Percentiles rank a stretch among this genome's conserved stretches.
These are phyloP conservation scores for Perccottus glenii DNA, from an alignment of 2,113 vertebrate species.

Conservation along the genomic window DNA sequence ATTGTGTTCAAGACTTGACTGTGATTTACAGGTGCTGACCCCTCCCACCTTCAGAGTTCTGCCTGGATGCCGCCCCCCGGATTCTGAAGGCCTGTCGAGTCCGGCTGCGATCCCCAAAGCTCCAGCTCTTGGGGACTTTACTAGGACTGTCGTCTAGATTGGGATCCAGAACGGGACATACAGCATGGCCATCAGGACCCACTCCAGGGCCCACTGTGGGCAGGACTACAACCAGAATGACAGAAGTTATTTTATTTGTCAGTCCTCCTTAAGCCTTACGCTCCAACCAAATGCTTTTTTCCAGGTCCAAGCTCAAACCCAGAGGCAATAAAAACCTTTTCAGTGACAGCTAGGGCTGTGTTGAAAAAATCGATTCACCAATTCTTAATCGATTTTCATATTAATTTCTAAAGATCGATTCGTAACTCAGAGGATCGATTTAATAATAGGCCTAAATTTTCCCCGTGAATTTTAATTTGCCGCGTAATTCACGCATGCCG, in stretches of 20 bases:
- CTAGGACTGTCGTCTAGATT: constrained; percentile 93
- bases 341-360: no score
- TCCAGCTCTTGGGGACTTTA: constrained; percentile 97
- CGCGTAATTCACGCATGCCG: no score
- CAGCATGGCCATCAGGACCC: constrained; percentile 67
- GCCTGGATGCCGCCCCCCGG: constrained; percentile 89
- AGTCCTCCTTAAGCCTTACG: neutral
- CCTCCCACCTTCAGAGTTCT: constrained; percentile 93
- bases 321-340: neutral
- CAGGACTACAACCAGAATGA: constrained; percentile 16
- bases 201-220: constrained; percentile 31
- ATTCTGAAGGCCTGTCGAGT: constrained; percentile 91
- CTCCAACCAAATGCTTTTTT: neutral
- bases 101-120: constrained; percentile 91
- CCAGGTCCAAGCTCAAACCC: constrained; percentile 1
- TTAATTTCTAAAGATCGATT: no score
- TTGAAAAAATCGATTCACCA: no score
- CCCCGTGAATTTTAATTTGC: no score
- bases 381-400: no score
- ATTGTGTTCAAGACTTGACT: neutral
- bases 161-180: constrained; percentile 91
- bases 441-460: no score
- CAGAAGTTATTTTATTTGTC: neutral
- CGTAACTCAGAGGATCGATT: no score
- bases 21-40: neutral